phyloP scores from a whole-genome alignment of 1,140 invertebrate genomes.

The Ctenoplectra terminalis region DNA sequence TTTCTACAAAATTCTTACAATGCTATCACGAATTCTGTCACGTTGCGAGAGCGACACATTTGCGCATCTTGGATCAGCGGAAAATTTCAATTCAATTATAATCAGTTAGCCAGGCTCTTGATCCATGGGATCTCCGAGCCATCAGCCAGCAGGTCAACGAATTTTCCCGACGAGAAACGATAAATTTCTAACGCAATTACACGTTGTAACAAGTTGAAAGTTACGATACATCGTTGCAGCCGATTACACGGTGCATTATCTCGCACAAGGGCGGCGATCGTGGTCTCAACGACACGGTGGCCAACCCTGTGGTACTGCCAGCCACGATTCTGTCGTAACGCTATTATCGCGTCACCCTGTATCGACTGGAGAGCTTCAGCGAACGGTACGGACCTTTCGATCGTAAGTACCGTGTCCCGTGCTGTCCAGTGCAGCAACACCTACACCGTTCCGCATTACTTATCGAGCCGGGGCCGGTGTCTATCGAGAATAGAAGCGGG shows the following conservation, averaged over 20 bases:
- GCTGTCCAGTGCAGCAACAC: conserved; percentile 52
- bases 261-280: not conserved
- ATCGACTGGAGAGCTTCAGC: conserved; percentile 32
- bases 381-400: conserved; percentile 27
- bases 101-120: not conserved
- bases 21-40: not conserved
- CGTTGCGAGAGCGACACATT: not conserved
- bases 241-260: conserved; percentile 19
- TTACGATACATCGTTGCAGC: conserved; percentile 15
- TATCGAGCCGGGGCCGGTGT: conserved; percentile 57
- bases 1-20: not conserved
- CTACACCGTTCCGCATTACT: conserved; percentile 62
- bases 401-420: conserved; percentile 42
- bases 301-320: not conserved
- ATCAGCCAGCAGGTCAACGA: conserved; percentile 8
- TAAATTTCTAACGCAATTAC: conserved; percentile 47
- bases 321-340: conserved; percentile 35
- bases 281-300: not conserved
- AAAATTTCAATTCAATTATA: conserved; percentile 8
- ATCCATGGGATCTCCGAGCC: not conserved
- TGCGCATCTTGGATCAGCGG: not conserved
- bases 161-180: conserved; percentile 19
- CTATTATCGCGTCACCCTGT: conserved; percentile 52
- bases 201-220: conserved; percentile 19
- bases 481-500: conserved; percentile 62